A percentile compares a stretch with the other conserved stretches of the same genome.
Evolutionary conservation across 2,888 invertebrate genomes (phyloP).

Genomic region (Gymnocheta viridis): DNA sequence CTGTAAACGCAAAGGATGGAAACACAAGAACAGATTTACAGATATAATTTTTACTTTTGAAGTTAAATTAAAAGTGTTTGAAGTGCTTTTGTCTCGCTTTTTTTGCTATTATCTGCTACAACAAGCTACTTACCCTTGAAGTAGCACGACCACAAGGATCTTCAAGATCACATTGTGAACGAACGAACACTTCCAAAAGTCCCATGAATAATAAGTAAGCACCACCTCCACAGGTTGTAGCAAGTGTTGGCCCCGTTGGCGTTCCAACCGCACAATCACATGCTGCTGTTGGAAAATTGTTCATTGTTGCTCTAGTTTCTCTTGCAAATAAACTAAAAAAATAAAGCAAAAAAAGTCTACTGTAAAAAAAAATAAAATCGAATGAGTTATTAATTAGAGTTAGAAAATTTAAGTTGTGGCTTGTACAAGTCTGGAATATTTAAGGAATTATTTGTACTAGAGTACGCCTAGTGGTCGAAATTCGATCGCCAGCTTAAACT

Average conservation of each 20-base stretch:
- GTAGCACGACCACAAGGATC: slow-evolving; percentile 91
- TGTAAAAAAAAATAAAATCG: not conserved
- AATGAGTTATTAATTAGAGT: too few species aligned
- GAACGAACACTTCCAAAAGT: slow-evolving; percentile 90
- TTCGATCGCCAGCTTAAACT: too few species aligned
- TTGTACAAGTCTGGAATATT: too few species aligned
- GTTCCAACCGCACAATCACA: slow-evolving; percentile 92
- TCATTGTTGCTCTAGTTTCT: not conserved
- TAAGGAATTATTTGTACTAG: too few species aligned
- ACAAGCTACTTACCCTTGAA: slow-evolving; percentile 80
- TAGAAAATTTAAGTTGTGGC: too few species aligned
- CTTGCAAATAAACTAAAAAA: not conserved
- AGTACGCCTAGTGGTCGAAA: too few species aligned
- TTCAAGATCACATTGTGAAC: slow-evolving; percentile 93
- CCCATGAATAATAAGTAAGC: slow-evolving; percentile 96
- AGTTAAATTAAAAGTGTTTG: not conserved
- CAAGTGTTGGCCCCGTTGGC: slow-evolving; percentile 91
- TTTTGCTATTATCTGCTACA: not conserved
- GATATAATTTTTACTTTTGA: not conserved
- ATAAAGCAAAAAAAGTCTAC: not conserved
- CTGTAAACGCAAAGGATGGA: slow-evolving; percentile 71
- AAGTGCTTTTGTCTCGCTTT: not conserved
- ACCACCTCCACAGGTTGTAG: slow-evolving; percentile 91
- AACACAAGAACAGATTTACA: not conserved
- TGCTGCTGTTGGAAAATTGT: slow-evolving; percentile 73